Conservation (phyloP, 2,888 invertebrate species). For the Cosmia trapezina region DNA sequence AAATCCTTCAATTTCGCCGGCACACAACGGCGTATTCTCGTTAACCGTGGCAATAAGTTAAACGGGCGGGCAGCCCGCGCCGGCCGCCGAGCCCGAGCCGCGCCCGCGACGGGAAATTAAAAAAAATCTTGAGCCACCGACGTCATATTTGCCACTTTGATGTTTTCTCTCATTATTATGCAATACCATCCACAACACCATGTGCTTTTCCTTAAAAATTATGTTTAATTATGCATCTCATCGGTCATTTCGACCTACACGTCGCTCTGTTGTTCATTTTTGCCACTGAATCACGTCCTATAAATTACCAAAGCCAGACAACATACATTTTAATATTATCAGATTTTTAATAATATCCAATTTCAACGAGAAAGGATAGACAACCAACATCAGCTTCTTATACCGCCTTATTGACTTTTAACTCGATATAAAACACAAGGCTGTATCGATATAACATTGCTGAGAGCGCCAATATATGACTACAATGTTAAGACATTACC, state of each 20-base stretch:
- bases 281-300: background rate
- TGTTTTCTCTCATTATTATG: slow-evolving; percentile 54
- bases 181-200: slow-evolving; percentile 29
- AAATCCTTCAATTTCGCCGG: slow-evolving; percentile 91
- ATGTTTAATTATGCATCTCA: slow-evolving; percentile 27
- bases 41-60: slow-evolving; percentile 91
- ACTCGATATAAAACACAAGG: slow-evolving; percentile 42
- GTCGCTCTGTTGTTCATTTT: slow-evolving; percentile 8
- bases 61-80: slow-evolving; percentile 83
- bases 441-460: slow-evolving; percentile 19
- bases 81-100: slow-evolving; percentile 69
- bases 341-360: slow-evolving; percentile 49
- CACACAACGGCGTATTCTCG: slow-evolving; percentile 90
- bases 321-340: slow-evolving; percentile 17
- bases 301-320: slow-evolving; percentile 13
- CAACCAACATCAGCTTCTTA: slow-evolving; percentile 43
- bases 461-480: slow-evolving; percentile 23
- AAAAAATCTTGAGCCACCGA: slow-evolving; percentile 81
- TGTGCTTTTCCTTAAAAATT: slow-evolving; percentile 1
- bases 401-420: slow-evolving; percentile 56
- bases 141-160: slow-evolving; percentile 72
- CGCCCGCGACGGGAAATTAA: slow-evolving; percentile 89
- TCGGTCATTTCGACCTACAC: background rate
- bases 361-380: slow-evolving; percentile 38
- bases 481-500: slow-evolving; percentile 49